Evolutionary conservation across 2,797 vertebrate species (phyloP).

Genomic region (Pterois miles): DNA sequence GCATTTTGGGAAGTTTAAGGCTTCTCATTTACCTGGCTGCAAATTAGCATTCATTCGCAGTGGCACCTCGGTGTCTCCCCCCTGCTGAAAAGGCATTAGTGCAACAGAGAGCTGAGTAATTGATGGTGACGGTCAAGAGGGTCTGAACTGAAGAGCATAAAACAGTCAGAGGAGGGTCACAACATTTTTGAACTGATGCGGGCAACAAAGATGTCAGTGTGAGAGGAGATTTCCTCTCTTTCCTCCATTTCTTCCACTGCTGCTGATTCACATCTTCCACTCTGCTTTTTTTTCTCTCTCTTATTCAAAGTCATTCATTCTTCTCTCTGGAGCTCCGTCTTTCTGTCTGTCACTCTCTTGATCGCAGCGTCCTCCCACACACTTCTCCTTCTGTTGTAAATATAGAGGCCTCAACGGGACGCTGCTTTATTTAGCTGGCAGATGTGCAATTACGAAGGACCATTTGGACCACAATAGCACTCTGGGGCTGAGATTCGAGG

Average conservation of each 20-base stretch:
- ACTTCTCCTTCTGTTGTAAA: conserved; percentile 65
- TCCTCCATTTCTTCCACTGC: conserved; percentile 12
- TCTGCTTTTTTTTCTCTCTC: neutral
- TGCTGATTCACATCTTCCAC: conserved; percentile 57
- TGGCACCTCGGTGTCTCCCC: conserved; percentile 11
- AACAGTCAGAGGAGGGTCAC: neutral
- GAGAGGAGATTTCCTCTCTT: neutral
- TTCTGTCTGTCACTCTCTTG: conserved; percentile 33
- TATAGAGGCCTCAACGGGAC: conserved; percentile 63
- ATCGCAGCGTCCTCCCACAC: conserved; percentile 61
- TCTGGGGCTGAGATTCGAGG: conserved; percentile 26
- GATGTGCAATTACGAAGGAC: conserved; percentile 77
- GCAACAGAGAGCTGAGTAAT: neutral
- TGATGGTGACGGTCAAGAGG: neutral
- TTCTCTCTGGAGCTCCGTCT: conserved; percentile 30
- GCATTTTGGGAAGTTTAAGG: neutral
- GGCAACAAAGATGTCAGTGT: conserved; percentile 42
- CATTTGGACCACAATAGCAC: conserved; percentile 62
- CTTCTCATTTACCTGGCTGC: conserved; percentile 26
- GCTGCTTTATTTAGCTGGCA: conserved; percentile 76
- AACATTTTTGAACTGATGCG: neutral
- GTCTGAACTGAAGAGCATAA: neutral
- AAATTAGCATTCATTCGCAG: conserved; percentile 10
- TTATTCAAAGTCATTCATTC: conserved; percentile 47
- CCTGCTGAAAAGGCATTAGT: neutral